A percentile compares a stretch with the other conserved stretches of the same genome.
phyloP scores from a whole-genome alignment of 2,888 invertebrate genomes.

The Myopa testacea region DNA sequence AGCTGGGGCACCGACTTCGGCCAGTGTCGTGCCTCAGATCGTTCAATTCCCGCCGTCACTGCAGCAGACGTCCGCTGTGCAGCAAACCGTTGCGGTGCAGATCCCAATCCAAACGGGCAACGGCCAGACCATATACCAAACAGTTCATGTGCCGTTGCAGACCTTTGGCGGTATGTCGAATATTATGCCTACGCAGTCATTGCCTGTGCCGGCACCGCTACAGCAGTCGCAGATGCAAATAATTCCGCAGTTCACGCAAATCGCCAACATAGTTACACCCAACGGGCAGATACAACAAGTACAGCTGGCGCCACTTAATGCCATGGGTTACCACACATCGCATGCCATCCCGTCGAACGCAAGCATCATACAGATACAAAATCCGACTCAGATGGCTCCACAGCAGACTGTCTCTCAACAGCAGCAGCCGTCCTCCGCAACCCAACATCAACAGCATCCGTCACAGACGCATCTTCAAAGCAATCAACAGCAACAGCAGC shows the following conservation, averaged over 20 bases:
- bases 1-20: constrained; percentile 58
- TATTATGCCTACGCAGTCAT: constrained; percentile 65
- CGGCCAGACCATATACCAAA: constrained; percentile 95
- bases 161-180: constrained; percentile 74
- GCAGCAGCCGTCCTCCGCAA: constrained; percentile 50
- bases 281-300: constrained; percentile 91
- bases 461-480: constrained; percentile 34
- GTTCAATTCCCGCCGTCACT: constrained; percentile 65
- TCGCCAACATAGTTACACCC: constrained; percentile 88
- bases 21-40: constrained; percentile 60
- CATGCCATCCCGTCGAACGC: constrained; percentile 63
- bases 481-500: constrained; percentile 52
- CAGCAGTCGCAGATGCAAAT: constrained; percentile 74
- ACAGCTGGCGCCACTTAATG: constrained; percentile 79
- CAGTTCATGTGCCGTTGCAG: constrained; percentile 93
- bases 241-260: constrained; percentile 85
- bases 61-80: constrained; percentile 47
- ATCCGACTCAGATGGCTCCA: constrained; percentile 48
- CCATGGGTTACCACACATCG: constrained; percentile 63
- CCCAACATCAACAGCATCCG: constrained; percentile 48
- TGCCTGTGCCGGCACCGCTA: constrained; percentile 58
- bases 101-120: constrained; percentile 71
- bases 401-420: constrained; percentile 49
- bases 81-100: constrained; percentile 84
- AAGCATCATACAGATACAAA: constrained; percentile 65